A percentile compares a stretch with the other conserved stretches of the same genome.
phyloP scores from a whole-genome alignment of 1,140 invertebrate genomes.

The Drosophila arawakana region DNA sequence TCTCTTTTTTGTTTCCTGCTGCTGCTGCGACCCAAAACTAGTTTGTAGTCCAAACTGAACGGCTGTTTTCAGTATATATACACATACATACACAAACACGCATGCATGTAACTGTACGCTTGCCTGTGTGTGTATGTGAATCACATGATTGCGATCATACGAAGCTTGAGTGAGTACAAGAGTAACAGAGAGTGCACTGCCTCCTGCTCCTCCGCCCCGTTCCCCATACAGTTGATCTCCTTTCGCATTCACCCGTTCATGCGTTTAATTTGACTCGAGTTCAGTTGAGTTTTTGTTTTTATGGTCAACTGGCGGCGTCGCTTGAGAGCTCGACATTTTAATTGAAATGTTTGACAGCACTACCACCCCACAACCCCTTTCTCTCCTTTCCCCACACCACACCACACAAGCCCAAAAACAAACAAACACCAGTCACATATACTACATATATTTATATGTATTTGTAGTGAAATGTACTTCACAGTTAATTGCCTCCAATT shows the following conservation, averaged over 20 bases:
- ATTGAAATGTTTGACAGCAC: constrained; percentile 77
- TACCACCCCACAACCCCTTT: constrained; percentile 9
- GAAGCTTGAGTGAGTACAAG: constrained; percentile 35
- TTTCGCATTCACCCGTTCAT: constrained; percentile 5
- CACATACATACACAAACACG: not conserved
- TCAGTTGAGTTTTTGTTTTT: constrained; percentile 32
- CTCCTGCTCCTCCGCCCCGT: not conserved
- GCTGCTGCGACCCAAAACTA: constrained; percentile 49
- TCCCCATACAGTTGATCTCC: not conserved
- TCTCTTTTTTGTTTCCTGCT: constrained; percentile 25
- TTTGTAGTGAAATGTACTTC: constrained; percentile 73
- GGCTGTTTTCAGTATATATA: constrained; percentile 25
- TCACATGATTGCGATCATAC: constrained; percentile 78
- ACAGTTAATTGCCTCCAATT: constrained; percentile 80
- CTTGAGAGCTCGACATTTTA: constrained; percentile 46
- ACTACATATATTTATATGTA: not conserved
- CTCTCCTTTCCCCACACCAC: not conserved
- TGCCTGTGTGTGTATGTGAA: constrained; percentile 50
- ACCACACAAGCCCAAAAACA: not conserved
- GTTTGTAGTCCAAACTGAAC: constrained; percentile 50
- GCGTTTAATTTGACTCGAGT: constrained; percentile 66
- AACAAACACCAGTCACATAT: constrained; percentile 8
- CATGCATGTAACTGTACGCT: not conserved
- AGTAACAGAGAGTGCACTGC: not conserved
- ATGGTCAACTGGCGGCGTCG: constrained; percentile 34